Evolutionary conservation across 2,797 vertebrate species (phyloP), one percentile per base, ranked within the genome.

Genomic region (Acanthornis magna): DNA sequence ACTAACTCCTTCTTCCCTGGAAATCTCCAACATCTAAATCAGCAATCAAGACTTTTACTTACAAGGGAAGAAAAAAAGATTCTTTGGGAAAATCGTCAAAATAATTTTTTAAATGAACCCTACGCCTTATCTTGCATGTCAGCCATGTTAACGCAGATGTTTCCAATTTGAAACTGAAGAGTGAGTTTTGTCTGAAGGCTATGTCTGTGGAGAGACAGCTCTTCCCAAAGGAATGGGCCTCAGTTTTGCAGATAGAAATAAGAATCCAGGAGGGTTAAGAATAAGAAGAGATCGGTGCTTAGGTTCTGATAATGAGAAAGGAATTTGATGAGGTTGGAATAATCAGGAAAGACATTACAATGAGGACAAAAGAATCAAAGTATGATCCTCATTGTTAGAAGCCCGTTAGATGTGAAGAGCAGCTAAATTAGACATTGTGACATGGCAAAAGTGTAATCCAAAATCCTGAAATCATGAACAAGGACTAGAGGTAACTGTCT

Each of bases 111-210:
- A 72, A 93, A 65, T n/a, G 32, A 89, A 51, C 16, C 38, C 29
- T 71, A 68, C 40, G 47, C 12, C 8, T 87, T 92, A 67, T 57
- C 79, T 92, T 85, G 43, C 30, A 29, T 75, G 27, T 83, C 81
- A 88, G 47, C 60, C 32, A 29, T 65, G 42, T 65, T 85, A 77
- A 65, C 1, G 27, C 30, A 80, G 23, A 60, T 93, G 82, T 88
- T 94, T 91, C n/a, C 50, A 74, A 23, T 80, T 80, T 94, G 68
- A 92, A 77, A 73, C 71, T 42, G 51, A 86, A 75, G 66, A n/a
- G 8, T 29, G 51, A 81, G 45, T 66, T 86, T 83, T 63, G 32
- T 84, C 51, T 70, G 80, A 91, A 78, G 48, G 17, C 26, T 63
- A 13, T 30, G 17, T 36, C 60, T 74, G 36, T 40, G 54, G 82